A percentile compares a stretch with the other conserved stretches of the same genome.
Evolutionary conservation across 1,140 invertebrate genomes (phyloP).

Genomic region (Procambarus virginalis): DNA sequence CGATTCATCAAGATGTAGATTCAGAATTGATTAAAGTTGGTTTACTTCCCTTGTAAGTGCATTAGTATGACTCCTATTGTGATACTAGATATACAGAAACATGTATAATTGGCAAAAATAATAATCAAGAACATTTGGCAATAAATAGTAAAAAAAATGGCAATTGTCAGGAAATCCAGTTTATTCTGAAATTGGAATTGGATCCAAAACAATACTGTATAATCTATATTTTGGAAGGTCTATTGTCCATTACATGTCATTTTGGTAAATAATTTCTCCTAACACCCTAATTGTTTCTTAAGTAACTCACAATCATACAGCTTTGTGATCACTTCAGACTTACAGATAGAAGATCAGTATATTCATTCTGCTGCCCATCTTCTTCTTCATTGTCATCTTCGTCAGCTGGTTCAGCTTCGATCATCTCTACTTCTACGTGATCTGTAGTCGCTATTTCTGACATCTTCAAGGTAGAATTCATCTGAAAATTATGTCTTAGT

Average conservation of each 20-base stretch:
- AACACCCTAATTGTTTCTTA: not conserved
- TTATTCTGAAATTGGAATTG: too few species aligned
- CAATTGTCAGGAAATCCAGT: not conserved
- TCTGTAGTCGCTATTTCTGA: conserved; percentile 9
- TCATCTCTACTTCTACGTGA: conserved; percentile 64
- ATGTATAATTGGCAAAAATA: too few species aligned
- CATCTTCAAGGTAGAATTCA: not conserved
- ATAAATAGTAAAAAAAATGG: not conserved
- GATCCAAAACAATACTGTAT: too few species aligned
- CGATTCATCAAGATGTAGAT: too few species aligned
- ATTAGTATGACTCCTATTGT: too few species aligned
- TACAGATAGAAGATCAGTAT: conserved; percentile 40
- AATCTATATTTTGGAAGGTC: too few species aligned
- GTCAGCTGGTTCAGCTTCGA: conserved; percentile 43
- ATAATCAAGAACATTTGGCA: too few species aligned
- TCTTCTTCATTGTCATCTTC: conserved; percentile 61
- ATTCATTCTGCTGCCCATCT: conserved; percentile 45
- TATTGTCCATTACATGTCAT: too few species aligned
- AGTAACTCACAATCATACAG: not conserved
- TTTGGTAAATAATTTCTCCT: too few species aligned
- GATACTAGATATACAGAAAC: too few species aligned
- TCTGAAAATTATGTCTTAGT: not conserved
- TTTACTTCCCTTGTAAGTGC: too few species aligned
- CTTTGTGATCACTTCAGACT: not conserved
- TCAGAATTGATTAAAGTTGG: too few species aligned